These are phyloP conservation scores for Sula dactylatra DNA, from an alignment of 2,113 vertebrate genomes.

Conservation along the genomic window DNA sequence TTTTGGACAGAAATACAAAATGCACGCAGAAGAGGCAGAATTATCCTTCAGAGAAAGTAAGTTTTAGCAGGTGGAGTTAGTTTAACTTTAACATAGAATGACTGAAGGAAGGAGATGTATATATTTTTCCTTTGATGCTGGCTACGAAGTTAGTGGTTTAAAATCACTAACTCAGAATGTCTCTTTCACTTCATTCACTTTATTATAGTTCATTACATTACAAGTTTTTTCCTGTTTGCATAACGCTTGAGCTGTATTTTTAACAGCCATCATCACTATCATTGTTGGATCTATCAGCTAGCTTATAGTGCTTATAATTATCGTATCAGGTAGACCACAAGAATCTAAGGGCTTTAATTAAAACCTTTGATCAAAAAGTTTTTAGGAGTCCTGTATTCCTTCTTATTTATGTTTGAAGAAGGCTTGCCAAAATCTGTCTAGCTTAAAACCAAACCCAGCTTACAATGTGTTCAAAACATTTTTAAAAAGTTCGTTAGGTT, in stretches of 20 bases:
- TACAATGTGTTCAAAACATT: constrained; percentile 32
- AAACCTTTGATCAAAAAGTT: not conserved
- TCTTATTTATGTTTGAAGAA: not conserved
- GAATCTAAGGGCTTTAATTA: not conserved
- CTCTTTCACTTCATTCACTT: not conserved
- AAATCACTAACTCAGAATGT: not conserved
- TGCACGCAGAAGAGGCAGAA: not conserved
- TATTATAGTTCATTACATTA: not conserved
- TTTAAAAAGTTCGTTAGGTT: not conserved
- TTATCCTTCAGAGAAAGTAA: not conserved
- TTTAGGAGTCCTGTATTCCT: not conserved
- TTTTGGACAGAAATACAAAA: not conserved
- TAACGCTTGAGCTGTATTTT: not conserved
- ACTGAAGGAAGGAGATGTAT: not conserved
- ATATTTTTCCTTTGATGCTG: not conserved
- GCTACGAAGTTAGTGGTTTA: not conserved
- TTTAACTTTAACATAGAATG: not conserved
- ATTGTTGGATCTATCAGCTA: not conserved
- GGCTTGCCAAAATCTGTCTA: not conserved
- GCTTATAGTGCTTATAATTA: not conserved
- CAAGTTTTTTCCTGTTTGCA: not conserved
- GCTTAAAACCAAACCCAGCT: not conserved
- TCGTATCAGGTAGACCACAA: not conserved
- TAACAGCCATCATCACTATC: not conserved
- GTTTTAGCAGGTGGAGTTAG: not conserved